Evolutionary conservation across 2,888 invertebrate species (phyloP), one percentile per base, ranked within the genome.

Genomic region (Drosophila yooni): DNA sequence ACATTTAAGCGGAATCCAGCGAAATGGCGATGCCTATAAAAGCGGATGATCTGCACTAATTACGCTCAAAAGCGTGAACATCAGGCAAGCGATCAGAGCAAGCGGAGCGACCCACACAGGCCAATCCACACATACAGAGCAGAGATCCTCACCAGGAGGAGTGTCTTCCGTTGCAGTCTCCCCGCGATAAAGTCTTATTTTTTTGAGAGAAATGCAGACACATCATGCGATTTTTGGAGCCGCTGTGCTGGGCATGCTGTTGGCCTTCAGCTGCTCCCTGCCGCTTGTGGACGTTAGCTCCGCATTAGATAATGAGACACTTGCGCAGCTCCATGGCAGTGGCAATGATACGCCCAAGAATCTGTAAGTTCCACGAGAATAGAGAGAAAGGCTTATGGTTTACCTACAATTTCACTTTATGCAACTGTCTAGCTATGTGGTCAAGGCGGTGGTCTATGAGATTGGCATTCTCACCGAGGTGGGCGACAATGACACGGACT

Each of bases 371-470:
- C 2, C 10, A 11, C 7, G 3, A 0, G 1, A 27, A 10, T 11
- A 15, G 4, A 27, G 36, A 15, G 3, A 25, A 11, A 3, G 15
- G n/a, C 15, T 13, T 13, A 54, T 6, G n/a, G 7, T 38, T 34
- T 27, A 13, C 33, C 21, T 21, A 11, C n/a, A 18, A 21, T 11
- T 33, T 13, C 13, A 18, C 1, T 7, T 7, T 2, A 31, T 13
- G 13, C 2, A 2, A 10, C 1, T 38, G 5, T 27, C 40, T 71
- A 95, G 95, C 74, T 95, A 94, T 74, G 94, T 95, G 18, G 94
- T 95, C 65, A 94, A 94, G 82, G 94, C 94, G 0, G 93, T 95
- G 7, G 94, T 95, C 43, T 95, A 95, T 78, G 95, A 95, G 92
- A 94, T 95, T 78, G 95, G 95, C 65, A 94, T 95, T 76, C 91